A percentile compares a stretch with the other conserved stretches of the same genome.
These are phyloP conservation scores for Pseudococcus longispinus DNA, from an alignment of 2,888 invertebrate genomes.

Conservation along the genomic window DNA sequence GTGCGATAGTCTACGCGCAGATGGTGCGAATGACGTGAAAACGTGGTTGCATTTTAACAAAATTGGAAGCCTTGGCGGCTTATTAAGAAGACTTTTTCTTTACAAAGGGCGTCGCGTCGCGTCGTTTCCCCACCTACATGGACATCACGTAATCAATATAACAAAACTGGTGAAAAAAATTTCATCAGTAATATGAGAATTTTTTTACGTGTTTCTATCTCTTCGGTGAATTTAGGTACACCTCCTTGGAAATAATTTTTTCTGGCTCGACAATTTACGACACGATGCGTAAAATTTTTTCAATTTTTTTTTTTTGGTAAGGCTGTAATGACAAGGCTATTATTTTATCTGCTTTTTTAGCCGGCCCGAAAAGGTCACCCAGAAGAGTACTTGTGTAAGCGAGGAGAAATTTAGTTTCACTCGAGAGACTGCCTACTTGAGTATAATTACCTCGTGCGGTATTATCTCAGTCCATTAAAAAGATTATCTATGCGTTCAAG, in stretches of 20 bases:
- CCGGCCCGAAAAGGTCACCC: neutral
- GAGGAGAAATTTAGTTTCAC: neutral
- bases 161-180: neutral
- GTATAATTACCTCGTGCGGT: conserved; percentile 17
- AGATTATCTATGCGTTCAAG: conserved; percentile 31
- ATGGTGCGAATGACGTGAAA: conserved; percentile 21
- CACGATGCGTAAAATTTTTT: neutral
- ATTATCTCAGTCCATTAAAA: conserved; percentile 28
- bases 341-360: neutral
- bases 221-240: no score
- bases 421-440: conserved; percentile 3
- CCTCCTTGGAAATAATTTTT: neutral
- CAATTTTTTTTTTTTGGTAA: neutral
- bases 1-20: neutral
- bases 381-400: neutral
- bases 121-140: neutral
- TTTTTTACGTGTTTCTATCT: neutral
- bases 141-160: conserved; percentile 20
- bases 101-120: neutral
- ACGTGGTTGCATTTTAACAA: conserved; percentile 8
- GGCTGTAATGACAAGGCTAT: conserved; percentile 1
- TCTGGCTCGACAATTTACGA: neutral
- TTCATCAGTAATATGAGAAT: conserved; percentile 7
- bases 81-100: neutral
- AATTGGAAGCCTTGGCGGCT: neutral